Conservation (phyloP, 1,140 invertebrate genomes). For the Rhyacophila brunnea region DNA sequence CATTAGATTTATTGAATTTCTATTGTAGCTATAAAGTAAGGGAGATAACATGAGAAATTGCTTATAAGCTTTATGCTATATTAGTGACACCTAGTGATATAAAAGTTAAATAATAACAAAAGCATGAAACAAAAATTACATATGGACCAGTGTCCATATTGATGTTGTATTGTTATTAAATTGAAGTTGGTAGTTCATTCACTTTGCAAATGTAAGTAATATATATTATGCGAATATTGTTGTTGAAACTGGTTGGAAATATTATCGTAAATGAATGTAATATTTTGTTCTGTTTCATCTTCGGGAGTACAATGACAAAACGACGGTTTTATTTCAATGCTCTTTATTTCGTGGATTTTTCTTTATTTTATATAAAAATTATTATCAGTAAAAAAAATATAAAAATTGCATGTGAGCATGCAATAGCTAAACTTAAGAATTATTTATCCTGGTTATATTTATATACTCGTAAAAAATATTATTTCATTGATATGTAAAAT, state of each 20-base stretch:
- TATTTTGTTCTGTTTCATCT: constrained; percentile 13
- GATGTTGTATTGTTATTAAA: constrained; percentile 53
- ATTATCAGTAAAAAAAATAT: constrained; percentile 7
- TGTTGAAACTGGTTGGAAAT: constrained; percentile 19
- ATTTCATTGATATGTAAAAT: constrained; percentile 28
- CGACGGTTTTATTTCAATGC: not conserved
- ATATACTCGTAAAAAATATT: constrained; percentile 17
- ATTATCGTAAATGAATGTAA: constrained; percentile 4
- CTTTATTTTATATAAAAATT: constrained; percentile 4
- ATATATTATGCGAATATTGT: constrained; percentile 20
- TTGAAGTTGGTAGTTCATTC: constrained; percentile 52
- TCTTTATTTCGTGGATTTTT: constrained; percentile 3
- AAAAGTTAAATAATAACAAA: constrained; percentile 51
- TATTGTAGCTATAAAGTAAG: constrained; percentile 28
- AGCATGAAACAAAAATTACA: constrained; percentile 40
- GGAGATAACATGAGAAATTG: constrained; percentile 29
- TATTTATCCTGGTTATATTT: constrained; percentile 7
- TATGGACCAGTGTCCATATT: constrained; percentile 44
- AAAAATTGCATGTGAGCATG: constrained; percentile 14
- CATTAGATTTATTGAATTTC: constrained; percentile 32
- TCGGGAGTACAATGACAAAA: constrained; percentile 32
- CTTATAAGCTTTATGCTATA: constrained; percentile 40
- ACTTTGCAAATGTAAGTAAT: constrained; percentile 32
- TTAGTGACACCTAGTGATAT: constrained; percentile 55
- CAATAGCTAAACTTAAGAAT: constrained; percentile 34